phyloP scores from a whole-genome alignment of 2,888 invertebrate genomes.

The Toxonevra muliebris region DNA sequence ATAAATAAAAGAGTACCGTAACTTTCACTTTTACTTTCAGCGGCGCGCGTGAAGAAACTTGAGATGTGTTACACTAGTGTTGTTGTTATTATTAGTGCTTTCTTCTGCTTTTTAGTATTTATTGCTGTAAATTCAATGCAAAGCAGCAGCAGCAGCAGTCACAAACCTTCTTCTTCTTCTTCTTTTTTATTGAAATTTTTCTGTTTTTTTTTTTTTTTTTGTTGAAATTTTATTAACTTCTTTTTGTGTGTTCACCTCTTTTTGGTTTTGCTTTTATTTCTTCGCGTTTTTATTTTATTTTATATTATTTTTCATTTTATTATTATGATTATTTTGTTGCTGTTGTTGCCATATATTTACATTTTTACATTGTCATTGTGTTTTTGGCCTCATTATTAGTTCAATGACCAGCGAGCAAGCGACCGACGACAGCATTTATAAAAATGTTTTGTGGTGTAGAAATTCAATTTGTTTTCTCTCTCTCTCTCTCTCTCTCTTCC shows the following conservation, averaged over 20 bases:
- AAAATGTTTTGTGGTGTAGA: not conserved
- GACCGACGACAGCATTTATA: too few relatives aligned
- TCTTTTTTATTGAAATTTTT: not conserved
- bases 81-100: not conserved
- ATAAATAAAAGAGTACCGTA: not conserved
- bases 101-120: not conserved
- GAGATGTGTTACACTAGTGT: conserved; percentile 30
- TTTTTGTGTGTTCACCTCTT: conserved; percentile 3
- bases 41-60: not conserved
- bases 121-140: too few relatives aligned
- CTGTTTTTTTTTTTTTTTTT: conserved; percentile 14
- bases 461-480: not conserved
- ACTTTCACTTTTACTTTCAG: conserved; percentile 59
- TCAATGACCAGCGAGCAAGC: conserved; percentile 18
- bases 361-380: not conserved
- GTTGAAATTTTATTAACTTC: conserved; percentile 9
- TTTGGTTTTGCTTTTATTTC: conserved; percentile 36
- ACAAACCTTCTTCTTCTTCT: too few relatives aligned
- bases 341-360: not conserved
- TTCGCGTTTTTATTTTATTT: too few relatives aligned
- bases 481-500: too few relatives aligned
- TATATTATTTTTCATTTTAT: conserved; percentile 19
- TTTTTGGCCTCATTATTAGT: conserved; percentile 26
- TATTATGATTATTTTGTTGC: not conserved
- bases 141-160: too few relatives aligned